phyloP scores from a whole-genome alignment of 2,113 vertebrate species.

The Ginglymostoma cirratum region DNA sequence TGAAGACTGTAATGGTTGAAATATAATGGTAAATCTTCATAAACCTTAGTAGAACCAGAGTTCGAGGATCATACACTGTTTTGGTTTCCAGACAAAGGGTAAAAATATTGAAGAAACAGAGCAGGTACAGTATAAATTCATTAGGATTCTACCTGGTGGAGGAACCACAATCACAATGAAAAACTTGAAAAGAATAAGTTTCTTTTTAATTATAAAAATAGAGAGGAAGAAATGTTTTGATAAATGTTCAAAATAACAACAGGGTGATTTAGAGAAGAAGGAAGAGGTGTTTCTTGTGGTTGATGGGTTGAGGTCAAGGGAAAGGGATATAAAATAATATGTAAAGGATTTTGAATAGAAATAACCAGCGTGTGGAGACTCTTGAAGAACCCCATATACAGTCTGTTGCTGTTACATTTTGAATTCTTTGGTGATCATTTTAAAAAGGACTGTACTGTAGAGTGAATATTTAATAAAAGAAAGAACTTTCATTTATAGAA shows the following conservation, averaged over 20 bases:
- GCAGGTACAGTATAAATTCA: background rate
- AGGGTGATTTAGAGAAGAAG: background rate
- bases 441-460: background rate
- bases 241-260: background rate
- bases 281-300: background rate
- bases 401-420: background rate
- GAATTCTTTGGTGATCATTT: background rate
- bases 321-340: background rate
- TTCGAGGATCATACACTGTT: background rate
- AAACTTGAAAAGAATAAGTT: background rate
- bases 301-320: background rate
- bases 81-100: background rate
- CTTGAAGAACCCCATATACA: background rate
- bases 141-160: background rate
- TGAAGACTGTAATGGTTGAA: background rate
- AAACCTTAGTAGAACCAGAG: background rate
- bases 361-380: background rate
- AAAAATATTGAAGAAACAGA: background rate
- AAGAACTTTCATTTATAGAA: background rate
- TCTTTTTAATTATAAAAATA: background rate
- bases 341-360: background rate
- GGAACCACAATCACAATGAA: background rate
- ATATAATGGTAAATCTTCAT: background rate
- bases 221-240: background rate
- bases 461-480: background rate